Evolutionary conservation across 2,888 invertebrate species (phyloP).

Genomic region (Lamellibrachia columna): DNA sequence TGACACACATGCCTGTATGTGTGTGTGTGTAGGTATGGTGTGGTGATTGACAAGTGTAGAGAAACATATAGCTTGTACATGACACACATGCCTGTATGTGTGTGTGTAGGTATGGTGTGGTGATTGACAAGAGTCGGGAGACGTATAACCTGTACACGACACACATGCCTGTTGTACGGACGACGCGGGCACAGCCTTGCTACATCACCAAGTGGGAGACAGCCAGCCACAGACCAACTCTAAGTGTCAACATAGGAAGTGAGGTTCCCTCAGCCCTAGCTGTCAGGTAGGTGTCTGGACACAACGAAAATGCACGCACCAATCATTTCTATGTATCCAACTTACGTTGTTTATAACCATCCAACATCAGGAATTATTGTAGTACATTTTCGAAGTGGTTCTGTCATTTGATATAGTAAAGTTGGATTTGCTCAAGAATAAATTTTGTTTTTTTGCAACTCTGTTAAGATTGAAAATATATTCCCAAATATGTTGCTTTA

Average conservation of each 20-base stretch:
- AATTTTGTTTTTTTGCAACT: too few species aligned
- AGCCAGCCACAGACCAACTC: conserved; percentile 71
- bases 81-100: not conserved
- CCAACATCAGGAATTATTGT: not conserved
- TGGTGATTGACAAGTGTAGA: too few species aligned
- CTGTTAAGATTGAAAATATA: too few species aligned
- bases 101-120: conserved; percentile 68
- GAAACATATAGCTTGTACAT: too few species aligned
- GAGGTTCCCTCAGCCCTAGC: conserved; percentile 61
- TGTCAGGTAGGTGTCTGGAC: conserved; percentile 52
- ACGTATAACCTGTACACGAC: conserved; percentile 74
- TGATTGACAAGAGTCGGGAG: conserved; percentile 74
- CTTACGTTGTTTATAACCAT: not conserved
- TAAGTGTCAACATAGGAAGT: conserved; percentile 70
- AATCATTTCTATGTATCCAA: not conserved
- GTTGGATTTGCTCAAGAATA: too few species aligned
- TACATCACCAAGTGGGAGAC: conserved; percentile 84
- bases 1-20: too few species aligned
- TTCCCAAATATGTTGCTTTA: too few species aligned
- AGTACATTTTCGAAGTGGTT: too few species aligned
- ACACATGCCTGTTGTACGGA: conserved; percentile 80
- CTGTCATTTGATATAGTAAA: too few species aligned
- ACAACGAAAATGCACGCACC: not conserved
- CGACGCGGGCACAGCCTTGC: conserved; percentile 69
- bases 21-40: not conserved